phyloP scores from a whole-genome alignment of 2,113 vertebrate species.

The Bubo bubo region DNA sequence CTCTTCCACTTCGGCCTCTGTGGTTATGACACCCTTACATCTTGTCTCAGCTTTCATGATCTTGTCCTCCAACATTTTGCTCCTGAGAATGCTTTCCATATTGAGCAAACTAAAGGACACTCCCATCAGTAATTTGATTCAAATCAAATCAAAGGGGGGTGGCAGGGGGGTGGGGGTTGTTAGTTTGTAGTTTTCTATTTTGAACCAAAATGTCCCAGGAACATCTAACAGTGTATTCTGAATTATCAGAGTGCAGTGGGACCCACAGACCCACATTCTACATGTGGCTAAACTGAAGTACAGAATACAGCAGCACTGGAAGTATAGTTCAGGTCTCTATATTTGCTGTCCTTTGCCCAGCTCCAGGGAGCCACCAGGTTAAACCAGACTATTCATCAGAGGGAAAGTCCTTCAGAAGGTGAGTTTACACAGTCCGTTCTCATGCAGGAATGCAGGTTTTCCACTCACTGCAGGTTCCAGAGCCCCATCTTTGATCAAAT shows the following conservation, averaged over 20 bases:
- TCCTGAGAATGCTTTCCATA: background rate
- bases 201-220: background rate
- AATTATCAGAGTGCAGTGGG: background rate
- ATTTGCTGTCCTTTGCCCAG: background rate
- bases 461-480: background rate
- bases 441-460: background rate
- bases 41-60: background rate
- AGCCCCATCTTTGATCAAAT: background rate
- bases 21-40: background rate
- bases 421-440: accelerated
- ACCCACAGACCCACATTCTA: background rate
- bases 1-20: background rate
- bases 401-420: background rate
- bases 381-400: background rate
- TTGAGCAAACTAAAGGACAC: background rate
- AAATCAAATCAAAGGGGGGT: background rate
- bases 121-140: background rate
- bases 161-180: accelerated
- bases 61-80: background rate
- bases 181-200: background rate
- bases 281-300: background rate
- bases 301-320: background rate
- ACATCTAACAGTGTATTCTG: background rate
- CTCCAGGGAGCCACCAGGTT: background rate
- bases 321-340: background rate